These are phyloP conservation scores for Diorhabda sublineata DNA, from an alignment of 1,140 invertebrate genomes.

Conservation along the genomic window DNA sequence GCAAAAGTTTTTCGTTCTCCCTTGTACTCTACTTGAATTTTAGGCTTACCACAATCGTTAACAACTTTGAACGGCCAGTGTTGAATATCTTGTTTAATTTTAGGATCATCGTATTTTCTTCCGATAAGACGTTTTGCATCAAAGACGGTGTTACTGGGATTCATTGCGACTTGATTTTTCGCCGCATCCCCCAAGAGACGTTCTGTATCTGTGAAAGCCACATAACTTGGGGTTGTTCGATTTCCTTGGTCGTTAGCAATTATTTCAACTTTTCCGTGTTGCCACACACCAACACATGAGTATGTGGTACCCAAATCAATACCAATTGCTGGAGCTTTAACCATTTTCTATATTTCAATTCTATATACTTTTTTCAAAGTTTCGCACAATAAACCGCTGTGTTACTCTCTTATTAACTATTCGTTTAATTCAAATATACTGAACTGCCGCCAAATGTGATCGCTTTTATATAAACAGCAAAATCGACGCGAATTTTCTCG, in stretches of 20 bases:
- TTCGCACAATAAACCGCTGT: neutral
- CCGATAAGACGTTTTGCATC: slow-evolving; percentile 56
- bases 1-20: slow-evolving; percentile 68
- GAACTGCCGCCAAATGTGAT: neutral
- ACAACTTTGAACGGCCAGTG: slow-evolving; percentile 52
- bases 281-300: slow-evolving; percentile 77
- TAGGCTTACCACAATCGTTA: slow-evolving; percentile 51
- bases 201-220: slow-evolving; percentile 80
- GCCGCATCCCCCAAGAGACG: slow-evolving; percentile 61
- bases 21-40: slow-evolving; percentile 70
- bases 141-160: slow-evolving; percentile 77
- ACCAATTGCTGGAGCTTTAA: slow-evolving; percentile 74
- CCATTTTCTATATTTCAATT: slow-evolving; percentile 52
- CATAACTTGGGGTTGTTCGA: slow-evolving; percentile 85
- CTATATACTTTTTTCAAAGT: neutral
- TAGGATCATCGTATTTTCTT: slow-evolving; percentile 50
- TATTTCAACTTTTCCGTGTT: slow-evolving; percentile 86
- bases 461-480: slow-evolving; percentile 13
- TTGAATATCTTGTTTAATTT: slow-evolving; percentile 52
- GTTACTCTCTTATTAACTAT: neutral
- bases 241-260: slow-evolving; percentile 94
- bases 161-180: slow-evolving; percentile 59
- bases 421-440: slow-evolving; percentile 9
- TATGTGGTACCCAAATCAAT: slow-evolving; percentile 78
- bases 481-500: slow-evolving; percentile 12